These are phyloP conservation scores for Cryptotermes secundus DNA, from an alignment of 1,140 invertebrate species.

Conservation along the genomic window DNA sequence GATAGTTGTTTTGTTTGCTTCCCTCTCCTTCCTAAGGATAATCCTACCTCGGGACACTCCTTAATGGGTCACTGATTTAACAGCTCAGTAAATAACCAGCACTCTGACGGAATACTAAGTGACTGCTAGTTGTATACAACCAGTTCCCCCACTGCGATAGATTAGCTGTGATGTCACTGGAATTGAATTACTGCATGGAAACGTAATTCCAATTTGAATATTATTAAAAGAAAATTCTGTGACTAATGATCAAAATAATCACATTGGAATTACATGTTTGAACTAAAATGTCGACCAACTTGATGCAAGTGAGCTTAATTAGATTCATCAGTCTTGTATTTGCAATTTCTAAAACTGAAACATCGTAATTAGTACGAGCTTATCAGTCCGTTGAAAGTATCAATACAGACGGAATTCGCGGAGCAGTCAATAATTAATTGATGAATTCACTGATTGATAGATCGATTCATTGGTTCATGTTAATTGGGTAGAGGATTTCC, in stretches of 20 bases:
- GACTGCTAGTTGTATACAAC: not conserved
- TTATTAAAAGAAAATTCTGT: not conserved
- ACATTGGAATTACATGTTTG: not conserved
- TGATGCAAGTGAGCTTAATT: not conserved
- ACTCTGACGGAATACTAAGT: not conserved
- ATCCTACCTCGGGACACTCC: not conserved
- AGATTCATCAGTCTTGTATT: not conserved
- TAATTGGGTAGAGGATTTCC: too few relatives aligned
- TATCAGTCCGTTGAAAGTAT: too few relatives aligned
- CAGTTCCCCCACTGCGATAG: not conserved
- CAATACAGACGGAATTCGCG: too few relatives aligned
- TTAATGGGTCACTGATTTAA: slow-evolving; percentile 11
- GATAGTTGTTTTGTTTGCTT: not conserved
- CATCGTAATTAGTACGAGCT: too few relatives aligned
- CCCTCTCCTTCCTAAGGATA: not conserved
- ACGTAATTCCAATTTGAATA: slow-evolving; percentile 3
- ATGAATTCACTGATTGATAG: too few relatives aligned
- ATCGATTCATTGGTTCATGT: too few relatives aligned
- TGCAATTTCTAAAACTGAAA: not conserved
- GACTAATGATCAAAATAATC: not conserved
- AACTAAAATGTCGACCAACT: not conserved
- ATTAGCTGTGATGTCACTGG: not conserved
- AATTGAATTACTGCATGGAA: not conserved
- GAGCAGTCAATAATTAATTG: too few relatives aligned
- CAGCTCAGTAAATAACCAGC: not conserved